Conservation (phyloP, 2,113 vertebrate species). For the Scytalopus superciliaris region DNA sequence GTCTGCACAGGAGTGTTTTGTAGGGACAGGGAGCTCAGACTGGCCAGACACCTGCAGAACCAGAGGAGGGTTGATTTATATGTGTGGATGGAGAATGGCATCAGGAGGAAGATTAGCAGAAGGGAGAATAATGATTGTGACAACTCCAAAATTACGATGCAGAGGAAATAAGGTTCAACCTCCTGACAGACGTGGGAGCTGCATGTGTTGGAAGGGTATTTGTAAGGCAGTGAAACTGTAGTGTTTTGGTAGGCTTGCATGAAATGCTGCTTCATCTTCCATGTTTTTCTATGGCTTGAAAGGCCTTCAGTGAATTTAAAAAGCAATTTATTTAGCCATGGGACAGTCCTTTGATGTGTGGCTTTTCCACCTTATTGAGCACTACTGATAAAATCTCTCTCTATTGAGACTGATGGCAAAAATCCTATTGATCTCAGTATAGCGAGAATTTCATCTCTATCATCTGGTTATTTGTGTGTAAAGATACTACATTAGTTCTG, state of each 20-base stretch:
- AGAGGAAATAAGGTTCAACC: neutral
- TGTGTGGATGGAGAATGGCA: neutral
- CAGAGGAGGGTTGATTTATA: neutral
- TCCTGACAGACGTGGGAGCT: neutral
- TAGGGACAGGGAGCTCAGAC: neutral
- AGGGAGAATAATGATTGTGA: neutral
- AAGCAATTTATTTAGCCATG: neutral
- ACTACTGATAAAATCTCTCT: neutral
- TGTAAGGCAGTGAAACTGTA: neutral
- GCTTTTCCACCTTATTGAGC: conserved; percentile 2
- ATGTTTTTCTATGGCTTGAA: neutral
- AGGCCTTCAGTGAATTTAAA: neutral
- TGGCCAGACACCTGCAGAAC: neutral
- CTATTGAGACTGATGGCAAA: neutral
- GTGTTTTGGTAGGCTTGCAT: neutral
- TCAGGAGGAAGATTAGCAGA: neutral
- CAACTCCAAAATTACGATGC: neutral
- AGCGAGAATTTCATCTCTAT: neutral
- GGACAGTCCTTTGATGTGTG: neutral
- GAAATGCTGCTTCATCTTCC: neutral
- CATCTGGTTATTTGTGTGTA: neutral
- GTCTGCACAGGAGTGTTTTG: neutral
- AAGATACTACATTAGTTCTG: neutral
- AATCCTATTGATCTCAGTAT: neutral
- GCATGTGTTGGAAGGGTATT: neutral